A percentile compares a stretch with the other conserved stretches of the same genome.
Evolutionary conservation across 2,888 invertebrate genomes (phyloP).

Genomic region (Aquatica leii): DNA sequence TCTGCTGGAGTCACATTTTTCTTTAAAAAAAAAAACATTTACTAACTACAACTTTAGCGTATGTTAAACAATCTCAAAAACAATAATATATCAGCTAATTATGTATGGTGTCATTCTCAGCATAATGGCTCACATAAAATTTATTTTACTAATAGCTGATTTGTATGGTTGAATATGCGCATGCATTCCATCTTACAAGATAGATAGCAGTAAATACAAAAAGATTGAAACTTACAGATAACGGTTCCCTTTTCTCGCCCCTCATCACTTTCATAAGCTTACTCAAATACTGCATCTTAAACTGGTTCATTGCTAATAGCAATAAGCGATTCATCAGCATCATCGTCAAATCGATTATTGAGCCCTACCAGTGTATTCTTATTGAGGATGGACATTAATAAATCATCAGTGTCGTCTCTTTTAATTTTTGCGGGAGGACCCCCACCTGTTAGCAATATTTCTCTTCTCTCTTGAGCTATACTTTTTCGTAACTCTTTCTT

Average conservation of each 20-base stretch:
- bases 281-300: neutral
- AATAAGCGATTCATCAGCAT: neutral
- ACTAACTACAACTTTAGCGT: too few species aligned
- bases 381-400: neutral
- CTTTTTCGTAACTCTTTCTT: neutral
- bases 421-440: neutral
- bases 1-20: neutral
- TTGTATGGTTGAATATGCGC: too few species aligned
- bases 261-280: neutral
- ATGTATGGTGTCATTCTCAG: neutral
- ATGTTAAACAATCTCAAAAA: too few species aligned
- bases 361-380: neutral
- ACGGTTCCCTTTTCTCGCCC: neutral
- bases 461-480: neutral
- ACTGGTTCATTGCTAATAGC: neutral
- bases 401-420: neutral
- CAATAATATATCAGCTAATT: neutral
- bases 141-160: too few species aligned
- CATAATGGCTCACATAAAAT: neutral
- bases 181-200: neutral
- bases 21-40: conserved; percentile 5
- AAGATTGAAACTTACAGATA: neutral
- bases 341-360: neutral
- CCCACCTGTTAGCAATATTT: neutral
- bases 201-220: neutral